These are phyloP conservation scores for Helogale parvula DNA, from an alignment of 2,113 vertebrate genomes.

Conservation along the genomic window DNA sequence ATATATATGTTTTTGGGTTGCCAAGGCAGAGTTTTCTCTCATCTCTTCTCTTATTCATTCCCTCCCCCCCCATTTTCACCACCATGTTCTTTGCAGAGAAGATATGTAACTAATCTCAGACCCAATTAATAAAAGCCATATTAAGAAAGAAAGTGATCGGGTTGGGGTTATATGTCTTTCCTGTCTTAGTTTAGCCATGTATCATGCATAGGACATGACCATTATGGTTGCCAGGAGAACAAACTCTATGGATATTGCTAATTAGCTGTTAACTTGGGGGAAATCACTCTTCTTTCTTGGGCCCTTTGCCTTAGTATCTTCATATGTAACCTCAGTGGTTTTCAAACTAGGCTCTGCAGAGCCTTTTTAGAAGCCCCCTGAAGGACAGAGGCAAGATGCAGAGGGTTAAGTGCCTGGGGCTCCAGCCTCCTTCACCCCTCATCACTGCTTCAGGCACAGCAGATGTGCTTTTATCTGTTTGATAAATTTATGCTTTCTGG, in stretches of 20 bases:
- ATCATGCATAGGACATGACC: background rate
- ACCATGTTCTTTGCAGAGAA: background rate
- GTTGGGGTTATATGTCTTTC: background rate
- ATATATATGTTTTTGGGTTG: constrained; percentile 26
- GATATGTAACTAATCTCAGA: constrained; percentile 1
- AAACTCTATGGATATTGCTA: background rate
- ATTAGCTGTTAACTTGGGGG: background rate
- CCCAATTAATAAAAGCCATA: background rate
- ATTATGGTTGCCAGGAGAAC: background rate
- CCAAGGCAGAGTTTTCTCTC: constrained; percentile 56
- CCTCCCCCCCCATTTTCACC: background rate
- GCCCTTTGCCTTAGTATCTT: background rate
- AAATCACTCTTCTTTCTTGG: background rate
- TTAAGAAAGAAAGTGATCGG: background rate
- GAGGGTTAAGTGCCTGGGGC: background rate
- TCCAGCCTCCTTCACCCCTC: background rate
- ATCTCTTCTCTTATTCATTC: background rate
- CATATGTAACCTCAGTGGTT: background rate
- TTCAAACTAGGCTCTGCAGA: background rate
- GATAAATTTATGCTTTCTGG: background rate
- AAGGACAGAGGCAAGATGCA: background rate
- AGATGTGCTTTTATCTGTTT: background rate
- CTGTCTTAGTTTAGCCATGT: background rate
- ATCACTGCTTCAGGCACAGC: background rate
- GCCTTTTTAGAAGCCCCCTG: background rate